These are phyloP conservation scores for Chironomus riparius DNA, from an alignment of 2,888 invertebrate species.

Conservation along the genomic window DNA sequence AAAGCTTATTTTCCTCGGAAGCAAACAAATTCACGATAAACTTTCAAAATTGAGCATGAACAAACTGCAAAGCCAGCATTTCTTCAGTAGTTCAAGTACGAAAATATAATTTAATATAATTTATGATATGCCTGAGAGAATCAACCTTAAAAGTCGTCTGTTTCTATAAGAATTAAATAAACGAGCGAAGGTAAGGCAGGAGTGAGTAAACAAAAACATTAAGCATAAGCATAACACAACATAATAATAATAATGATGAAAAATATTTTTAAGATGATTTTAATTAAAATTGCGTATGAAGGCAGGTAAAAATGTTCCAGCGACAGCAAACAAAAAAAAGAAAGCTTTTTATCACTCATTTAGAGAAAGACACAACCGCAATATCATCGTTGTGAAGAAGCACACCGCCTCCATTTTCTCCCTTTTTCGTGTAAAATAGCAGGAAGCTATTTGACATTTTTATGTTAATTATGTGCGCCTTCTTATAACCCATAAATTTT, in stretches of 20 bases:
- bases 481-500: conserved; percentile 6
- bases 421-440: background rate
- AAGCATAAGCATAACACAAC: background rate
- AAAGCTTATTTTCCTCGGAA: too few relatives aligned
- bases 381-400: background rate
- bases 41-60: background rate
- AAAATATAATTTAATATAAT: background rate
- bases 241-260: background rate
- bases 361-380: background rate
- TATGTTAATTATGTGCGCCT: conserved; percentile 8
- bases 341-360: background rate
- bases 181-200: background rate
- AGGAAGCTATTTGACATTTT: conserved; percentile 9
- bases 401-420: background rate
- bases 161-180: too few relatives aligned
- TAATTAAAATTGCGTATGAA: conserved; percentile 22
- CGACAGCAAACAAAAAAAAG: background rate
- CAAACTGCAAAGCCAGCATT: background rate
- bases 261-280: conserved; percentile 8
- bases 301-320: background rate
- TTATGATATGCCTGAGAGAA: background rate
- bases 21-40: background rate
- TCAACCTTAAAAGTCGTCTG: too few relatives aligned
- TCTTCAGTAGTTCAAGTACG: background rate
- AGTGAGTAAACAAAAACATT: background rate